Base-by-base conservation (phyloP, 2,113 vertebrate genomes). In the Chionodraco myersi region DNA sequence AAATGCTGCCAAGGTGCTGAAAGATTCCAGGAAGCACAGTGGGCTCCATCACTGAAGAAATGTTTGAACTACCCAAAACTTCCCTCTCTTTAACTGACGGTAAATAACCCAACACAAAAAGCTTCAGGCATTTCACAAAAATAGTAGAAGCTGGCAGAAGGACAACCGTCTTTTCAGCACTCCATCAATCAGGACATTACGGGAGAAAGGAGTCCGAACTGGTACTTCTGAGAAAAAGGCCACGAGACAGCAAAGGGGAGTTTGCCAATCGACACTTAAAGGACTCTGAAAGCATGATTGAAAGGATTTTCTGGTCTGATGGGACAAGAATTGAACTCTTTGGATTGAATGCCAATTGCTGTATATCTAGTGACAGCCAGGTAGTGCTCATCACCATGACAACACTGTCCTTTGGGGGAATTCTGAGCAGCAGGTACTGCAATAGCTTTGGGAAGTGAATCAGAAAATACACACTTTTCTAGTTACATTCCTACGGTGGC, bases 211-310 rank as follows among this genome's bases (percentile, higher is more conserved):
- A 52, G 65, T 80, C 69, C 59, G 34, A 85, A 68, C 59, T 77
- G 74, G 73, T 56, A 30, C 62, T 60, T 57, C 71, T 21, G 74
- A 77, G 58, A 7, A 69, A 77, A 83, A 78, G 76, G 45, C 21
- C 69, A 36, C 62, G 53, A 10, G 53, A 64, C 67, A 68, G 69
- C 51, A 68, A 10, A 61, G 71, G 49, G 57, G 23, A 73, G 77
- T 73, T 80, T 76, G 66, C 77, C 77, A 77, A 88, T 82, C 14
- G 14, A 76, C 71, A 83, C 61, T 72, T 75, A 63, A 63, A 85
- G 34, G 57, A 60, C 62, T 80, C 60, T 52, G 66, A 83, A 60
- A 83, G 87, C 85, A 85, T 75, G 82, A 88, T 86, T 75, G 81
- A 80, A 81, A 81, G 49, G 60, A 84, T 84, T 77, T 56, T 78